phyloP scores from a whole-genome alignment of 2,113 vertebrate species.

The Myrmecophaga tridactyla region DNA sequence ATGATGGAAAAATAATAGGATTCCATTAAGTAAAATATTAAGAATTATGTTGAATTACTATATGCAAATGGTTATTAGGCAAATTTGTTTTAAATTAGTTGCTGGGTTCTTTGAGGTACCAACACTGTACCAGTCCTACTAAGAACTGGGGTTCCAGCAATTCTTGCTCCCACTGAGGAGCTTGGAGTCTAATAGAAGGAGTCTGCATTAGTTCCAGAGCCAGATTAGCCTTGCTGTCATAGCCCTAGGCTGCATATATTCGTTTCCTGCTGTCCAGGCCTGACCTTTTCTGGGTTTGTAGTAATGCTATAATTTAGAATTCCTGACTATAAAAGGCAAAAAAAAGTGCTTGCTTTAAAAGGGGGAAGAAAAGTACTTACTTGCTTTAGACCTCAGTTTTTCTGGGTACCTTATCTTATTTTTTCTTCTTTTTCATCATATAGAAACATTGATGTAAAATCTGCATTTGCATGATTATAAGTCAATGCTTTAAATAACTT shows the following conservation, averaged over 20 bases:
- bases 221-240: too few species aligned
- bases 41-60: neutral
- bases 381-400: neutral
- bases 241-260: too few species aligned
- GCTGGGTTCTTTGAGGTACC: neutral
- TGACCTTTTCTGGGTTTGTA: neutral
- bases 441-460: neutral
- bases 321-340: neutral
- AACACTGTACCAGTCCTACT: neutral
- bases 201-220: neutral
- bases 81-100: neutral
- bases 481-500: neutral
- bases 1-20: neutral
- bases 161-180: neutral
- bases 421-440: neutral
- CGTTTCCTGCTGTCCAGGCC: neutral
- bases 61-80: neutral
- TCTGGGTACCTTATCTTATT: neutral
- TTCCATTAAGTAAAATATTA: neutral
- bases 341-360: too few species aligned
- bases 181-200: neutral
- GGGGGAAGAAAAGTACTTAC: too few species aligned
- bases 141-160: neutral
- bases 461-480: neutral
- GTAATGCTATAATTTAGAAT: neutral